Evolutionary conservation across 37 sponge, comb jelly and placozoan genomes (phyloP).

Genomic region (Oopsacas minuta): DNA sequence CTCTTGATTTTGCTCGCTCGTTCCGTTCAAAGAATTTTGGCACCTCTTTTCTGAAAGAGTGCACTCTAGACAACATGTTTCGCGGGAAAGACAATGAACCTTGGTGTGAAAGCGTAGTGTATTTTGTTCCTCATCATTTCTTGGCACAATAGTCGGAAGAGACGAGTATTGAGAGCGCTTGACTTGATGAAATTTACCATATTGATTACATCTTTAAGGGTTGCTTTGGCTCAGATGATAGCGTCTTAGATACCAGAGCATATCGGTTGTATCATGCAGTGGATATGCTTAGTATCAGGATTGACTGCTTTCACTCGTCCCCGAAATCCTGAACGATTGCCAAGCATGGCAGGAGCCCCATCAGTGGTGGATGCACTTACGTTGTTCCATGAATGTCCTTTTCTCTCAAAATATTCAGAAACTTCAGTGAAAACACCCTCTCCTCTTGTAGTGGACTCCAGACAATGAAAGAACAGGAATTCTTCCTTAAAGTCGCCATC

Average conservation of each 20-base stretch:
- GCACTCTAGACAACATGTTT: slow-evolving; percentile 20
- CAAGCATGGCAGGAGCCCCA: slow-evolving; percentile 17
- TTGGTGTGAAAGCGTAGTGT: slow-evolving; percentile 12
- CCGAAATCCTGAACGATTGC: slow-evolving; percentile 17
- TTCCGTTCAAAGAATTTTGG: slow-evolving; percentile 11
- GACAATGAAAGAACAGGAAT: not conserved
- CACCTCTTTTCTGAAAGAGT: slow-evolving; percentile 14
- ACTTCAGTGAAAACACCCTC: slow-evolving; percentile 15
- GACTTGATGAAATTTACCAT: slow-evolving; percentile 17
- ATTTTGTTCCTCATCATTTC: slow-evolving; percentile 14
- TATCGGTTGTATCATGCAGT: slow-evolving; percentile 19
- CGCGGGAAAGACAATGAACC: slow-evolving; percentile 16
- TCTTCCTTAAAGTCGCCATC: not conserved
- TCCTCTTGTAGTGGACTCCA: slow-evolving; percentile 15
- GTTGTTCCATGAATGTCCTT: slow-evolving; percentile 12
- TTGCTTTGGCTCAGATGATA: slow-evolving; percentile 15
- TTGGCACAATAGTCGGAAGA: slow-evolving; percentile 14
- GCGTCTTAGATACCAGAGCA: slow-evolving; percentile 19
- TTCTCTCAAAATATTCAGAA: slow-evolving; percentile 18
- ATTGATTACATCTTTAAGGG: slow-evolving; percentile 14
- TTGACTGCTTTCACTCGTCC: slow-evolving; percentile 19
- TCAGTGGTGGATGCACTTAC: slow-evolving; percentile 18
- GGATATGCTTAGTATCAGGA: slow-evolving; percentile 18
- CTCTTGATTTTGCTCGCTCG: not conserved
- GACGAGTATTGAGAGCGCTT: slow-evolving; percentile 19